Percentiles rank a stretch among this genome's conserved stretches.
phyloP scores from a whole-genome alignment of 2,888 invertebrate genomes.

The Oscheius onirici region DNA sequence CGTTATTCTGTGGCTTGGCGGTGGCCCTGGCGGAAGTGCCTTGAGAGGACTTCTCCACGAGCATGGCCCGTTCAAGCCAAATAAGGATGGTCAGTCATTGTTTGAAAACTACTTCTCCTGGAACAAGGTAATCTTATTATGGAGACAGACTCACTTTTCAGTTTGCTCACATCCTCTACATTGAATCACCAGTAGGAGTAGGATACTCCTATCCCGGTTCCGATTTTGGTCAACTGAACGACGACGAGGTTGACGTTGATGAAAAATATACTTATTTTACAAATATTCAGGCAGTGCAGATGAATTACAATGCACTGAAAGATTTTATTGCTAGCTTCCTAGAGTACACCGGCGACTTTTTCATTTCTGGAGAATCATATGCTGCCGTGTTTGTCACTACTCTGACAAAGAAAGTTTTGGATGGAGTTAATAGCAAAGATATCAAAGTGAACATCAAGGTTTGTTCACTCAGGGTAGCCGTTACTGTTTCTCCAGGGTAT shows the following conservation, averaged over 20 bases:
- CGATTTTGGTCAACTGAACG: slow-evolving; percentile 50
- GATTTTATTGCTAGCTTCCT: slow-evolving; percentile 74
- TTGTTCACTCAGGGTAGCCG: neutral
- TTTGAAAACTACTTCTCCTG: slow-evolving; percentile 69
- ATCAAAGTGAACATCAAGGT: slow-evolving; percentile 48
- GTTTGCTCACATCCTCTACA: slow-evolving; percentile 74
- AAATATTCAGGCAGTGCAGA: slow-evolving; percentile 71
- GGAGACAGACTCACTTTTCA: slow-evolving; percentile 41
- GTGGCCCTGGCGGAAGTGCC: slow-evolving; percentile 57
- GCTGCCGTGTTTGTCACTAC: slow-evolving; percentile 74
- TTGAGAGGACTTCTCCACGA: slow-evolving; percentile 72
- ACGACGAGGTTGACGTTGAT: slow-evolving; percentile 53
- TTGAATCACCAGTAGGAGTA: slow-evolving; percentile 75
- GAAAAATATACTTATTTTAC: neutral
- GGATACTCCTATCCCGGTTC: slow-evolving; percentile 74
- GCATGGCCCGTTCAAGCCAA: slow-evolving; percentile 73
- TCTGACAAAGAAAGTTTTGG: slow-evolving; percentile 43
- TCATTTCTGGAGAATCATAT: slow-evolving; percentile 60
- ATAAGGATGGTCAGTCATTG: slow-evolving; percentile 65
- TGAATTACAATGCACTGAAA: slow-evolving; percentile 73
- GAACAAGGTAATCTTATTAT: slow-evolving; percentile 64
- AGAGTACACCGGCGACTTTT: slow-evolving; percentile 73
- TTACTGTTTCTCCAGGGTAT: slow-evolving; percentile 57
- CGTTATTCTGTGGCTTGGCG: slow-evolving; percentile 68
- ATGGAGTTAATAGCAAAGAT: slow-evolving; percentile 38